A percentile compares a stretch with the other conserved stretches of the same genome.
Conservation (phyloP, 1,140 invertebrate species). For the Hycleus cichorii region DNA sequence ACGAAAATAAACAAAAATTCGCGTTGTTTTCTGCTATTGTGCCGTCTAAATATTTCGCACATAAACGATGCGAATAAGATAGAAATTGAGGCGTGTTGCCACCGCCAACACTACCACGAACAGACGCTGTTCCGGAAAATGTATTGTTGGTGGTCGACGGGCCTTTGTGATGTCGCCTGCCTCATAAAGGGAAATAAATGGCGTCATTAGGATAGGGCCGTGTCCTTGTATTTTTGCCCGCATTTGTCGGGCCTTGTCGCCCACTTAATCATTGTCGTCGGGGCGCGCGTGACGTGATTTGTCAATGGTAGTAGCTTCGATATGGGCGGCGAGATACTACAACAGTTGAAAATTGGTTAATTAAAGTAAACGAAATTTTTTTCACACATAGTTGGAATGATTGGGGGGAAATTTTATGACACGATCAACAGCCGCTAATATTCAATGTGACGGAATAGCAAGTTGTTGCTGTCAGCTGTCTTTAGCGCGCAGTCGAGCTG, state of each 20-base stretch:
- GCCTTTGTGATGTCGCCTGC: conserved; percentile 33
- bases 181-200: conserved; percentile 37
- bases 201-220: conserved; percentile 34
- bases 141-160: conserved; percentile 29
- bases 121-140: conserved; percentile 28
- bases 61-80: background rate
- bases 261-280: conserved; percentile 34
- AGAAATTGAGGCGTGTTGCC: conserved; percentile 4
- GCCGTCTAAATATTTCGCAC: background rate
- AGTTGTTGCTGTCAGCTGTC: conserved; percentile 37
- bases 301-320: conserved; percentile 17
- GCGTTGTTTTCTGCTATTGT: conserved; percentile 1
- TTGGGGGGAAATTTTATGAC: conserved; percentile 18
- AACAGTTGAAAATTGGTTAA: no score
- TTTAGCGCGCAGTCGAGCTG: conserved; percentile 29
- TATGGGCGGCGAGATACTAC: no score
- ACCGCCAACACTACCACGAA: conserved; percentile 13
- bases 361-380: no score
- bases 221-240: conserved; percentile 36
- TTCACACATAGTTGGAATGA: no score
- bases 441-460: conserved; percentile 26
- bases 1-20: conserved; percentile 20
- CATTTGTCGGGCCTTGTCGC: conserved; percentile 35
- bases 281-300: conserved; percentile 32
- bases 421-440: conserved; percentile 30